phyloP scores from a whole-genome alignment of 92 coral and sea anemone species.

The Zoanthus sansibaricus region DNA sequence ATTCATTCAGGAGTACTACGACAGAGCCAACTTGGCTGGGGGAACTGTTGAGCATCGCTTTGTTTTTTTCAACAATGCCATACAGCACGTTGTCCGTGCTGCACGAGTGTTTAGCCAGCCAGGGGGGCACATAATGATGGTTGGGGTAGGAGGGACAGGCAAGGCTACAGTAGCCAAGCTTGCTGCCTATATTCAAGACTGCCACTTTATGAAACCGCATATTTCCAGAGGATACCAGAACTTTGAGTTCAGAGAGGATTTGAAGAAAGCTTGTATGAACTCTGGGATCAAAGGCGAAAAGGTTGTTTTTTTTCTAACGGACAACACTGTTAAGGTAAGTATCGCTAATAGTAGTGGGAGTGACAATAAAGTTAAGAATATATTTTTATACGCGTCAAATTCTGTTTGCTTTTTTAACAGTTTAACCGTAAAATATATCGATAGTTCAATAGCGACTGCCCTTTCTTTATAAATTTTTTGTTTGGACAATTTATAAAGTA shows the following conservation, averaged over 20 bases:
- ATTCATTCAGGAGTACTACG: constrained; percentile 79
- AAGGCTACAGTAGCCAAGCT: constrained; percentile 91
- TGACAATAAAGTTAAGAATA: too few species aligned
- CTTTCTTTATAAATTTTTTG: too few species aligned
- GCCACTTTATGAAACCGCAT: constrained; percentile 81
- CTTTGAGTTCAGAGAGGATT: constrained; percentile 89
- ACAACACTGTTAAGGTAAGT: constrained; percentile 86
- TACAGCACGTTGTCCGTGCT: constrained; percentile 96
- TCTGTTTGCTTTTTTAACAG: too few species aligned
- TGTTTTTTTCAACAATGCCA: constrained; percentile 94
- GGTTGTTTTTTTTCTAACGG: constrained; percentile 85
- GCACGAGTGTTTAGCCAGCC: constrained; percentile 99
- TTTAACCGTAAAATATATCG: too few species aligned
- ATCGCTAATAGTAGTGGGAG: too few species aligned
- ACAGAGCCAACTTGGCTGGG: constrained; percentile 84
- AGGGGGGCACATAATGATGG: constrained; percentile 91
- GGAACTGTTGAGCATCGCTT: constrained; percentile 93
- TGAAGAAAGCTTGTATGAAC: constrained; percentile 74
- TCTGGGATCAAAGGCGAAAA: constrained; percentile 91
- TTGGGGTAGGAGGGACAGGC: constrained; percentile 98
- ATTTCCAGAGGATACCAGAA: constrained; percentile 78
- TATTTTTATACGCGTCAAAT: too few species aligned
- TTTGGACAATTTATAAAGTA: too few species aligned
- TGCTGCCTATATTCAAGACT: constrained; percentile 88
- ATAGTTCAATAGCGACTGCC: too few species aligned